phyloP scores from a whole-genome alignment of 2,113 vertebrate species.

The Bostrychus sinensis region DNA sequence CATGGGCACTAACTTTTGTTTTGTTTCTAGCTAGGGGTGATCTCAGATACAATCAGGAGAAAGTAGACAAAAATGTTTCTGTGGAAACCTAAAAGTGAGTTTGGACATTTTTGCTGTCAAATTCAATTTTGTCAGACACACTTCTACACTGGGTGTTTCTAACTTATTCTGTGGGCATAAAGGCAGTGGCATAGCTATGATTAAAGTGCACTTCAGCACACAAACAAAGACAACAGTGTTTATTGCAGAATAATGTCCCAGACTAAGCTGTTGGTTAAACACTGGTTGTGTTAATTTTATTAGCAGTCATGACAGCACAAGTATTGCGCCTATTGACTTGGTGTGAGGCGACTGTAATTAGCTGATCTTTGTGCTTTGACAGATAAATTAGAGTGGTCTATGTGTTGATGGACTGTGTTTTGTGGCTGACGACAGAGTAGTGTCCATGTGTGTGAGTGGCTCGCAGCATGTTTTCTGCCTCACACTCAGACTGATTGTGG shows the following conservation, averaged over 20 bases:
- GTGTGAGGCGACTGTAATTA: conserved; percentile 40
- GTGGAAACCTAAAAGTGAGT: no score
- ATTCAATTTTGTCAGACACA: background rate
- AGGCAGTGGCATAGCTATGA: background rate
- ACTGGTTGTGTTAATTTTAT: background rate
- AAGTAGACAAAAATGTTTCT: no score
- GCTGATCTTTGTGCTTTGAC: conserved; percentile 50
- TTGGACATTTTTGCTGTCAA: no score
- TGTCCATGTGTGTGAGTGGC: conserved; percentile 30
- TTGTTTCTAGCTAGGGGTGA: background rate
- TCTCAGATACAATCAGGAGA: no score
- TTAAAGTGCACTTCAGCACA: background rate
- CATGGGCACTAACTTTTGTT: no score
- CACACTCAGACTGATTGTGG: conserved; percentile 50
- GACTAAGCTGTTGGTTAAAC: background rate
- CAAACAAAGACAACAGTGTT: background rate
- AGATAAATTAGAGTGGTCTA: conserved; percentile 37
- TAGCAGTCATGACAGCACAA: conserved; percentile 8
- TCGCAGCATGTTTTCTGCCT: conserved; percentile 58
- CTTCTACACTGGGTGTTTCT: background rate
- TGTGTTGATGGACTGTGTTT: conserved; percentile 28
- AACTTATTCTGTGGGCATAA: background rate
- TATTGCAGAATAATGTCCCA: background rate
- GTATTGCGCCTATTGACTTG: conserved; percentile 36
- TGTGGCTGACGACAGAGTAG: conserved; percentile 37